Evolutionary conservation across 2,888 invertebrate genomes (phyloP).

Genomic region (Eupeodes luniger): DNA sequence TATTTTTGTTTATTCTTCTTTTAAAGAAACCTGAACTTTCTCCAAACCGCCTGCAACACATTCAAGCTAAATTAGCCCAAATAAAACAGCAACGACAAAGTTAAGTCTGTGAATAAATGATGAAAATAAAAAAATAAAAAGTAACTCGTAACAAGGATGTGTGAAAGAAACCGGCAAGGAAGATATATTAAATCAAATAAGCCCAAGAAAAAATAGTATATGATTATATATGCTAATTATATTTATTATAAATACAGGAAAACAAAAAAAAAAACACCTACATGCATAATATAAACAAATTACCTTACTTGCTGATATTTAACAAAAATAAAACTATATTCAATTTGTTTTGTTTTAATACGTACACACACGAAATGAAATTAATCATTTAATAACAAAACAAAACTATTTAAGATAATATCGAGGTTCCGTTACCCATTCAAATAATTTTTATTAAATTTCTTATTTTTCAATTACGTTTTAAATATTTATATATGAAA

Average conservation of each 20-base stretch:
- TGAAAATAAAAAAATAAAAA: background rate
- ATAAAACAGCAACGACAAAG: slow-evolving; percentile 81
- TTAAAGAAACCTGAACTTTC: slow-evolving; percentile 83
- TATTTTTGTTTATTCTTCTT: slow-evolving; percentile 46
- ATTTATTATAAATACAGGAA: slow-evolving; percentile 62
- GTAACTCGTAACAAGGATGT: slow-evolving; percentile 24
- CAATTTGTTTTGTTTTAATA: slow-evolving; percentile 52
- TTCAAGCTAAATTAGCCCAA: slow-evolving; percentile 84
- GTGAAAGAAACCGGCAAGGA: slow-evolving; percentile 28
- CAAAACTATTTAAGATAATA: slow-evolving; percentile 51
- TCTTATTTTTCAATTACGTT: slow-evolving; percentile 60
- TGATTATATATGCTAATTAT: slow-evolving; percentile 39
- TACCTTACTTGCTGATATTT: slow-evolving; percentile 71
- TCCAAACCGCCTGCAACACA: slow-evolving; percentile 83
- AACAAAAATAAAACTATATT: slow-evolving; percentile 50
- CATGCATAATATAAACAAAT: slow-evolving; percentile 43
- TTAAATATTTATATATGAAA: slow-evolving; percentile 61
- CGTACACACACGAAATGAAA: slow-evolving; percentile 21
- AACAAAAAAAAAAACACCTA: slow-evolving; percentile 46
- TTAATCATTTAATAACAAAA: slow-evolving; percentile 23
- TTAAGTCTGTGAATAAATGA: slow-evolving; percentile 42
- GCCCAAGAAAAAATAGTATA: slow-evolving; percentile 34
- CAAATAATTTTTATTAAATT: slow-evolving; percentile 50
- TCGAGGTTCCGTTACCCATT: slow-evolving; percentile 56
- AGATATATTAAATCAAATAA: slow-evolving; percentile 42